phyloP scores from a whole-genome alignment of 2,888 invertebrate genomes.

The Eristalinus aeneus region DNA sequence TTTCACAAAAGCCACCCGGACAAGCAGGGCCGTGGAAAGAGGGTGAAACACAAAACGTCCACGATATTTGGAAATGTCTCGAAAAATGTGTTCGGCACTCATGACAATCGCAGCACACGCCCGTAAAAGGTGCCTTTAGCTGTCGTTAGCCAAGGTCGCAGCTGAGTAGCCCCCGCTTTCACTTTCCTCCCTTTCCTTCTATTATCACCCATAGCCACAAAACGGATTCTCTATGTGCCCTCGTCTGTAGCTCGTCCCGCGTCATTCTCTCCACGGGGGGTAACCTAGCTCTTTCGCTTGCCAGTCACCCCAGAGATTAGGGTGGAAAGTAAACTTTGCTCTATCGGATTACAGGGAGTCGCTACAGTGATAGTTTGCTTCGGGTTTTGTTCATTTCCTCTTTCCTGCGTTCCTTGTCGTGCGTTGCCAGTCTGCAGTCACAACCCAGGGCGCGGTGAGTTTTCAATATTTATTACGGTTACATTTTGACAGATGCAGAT shows the following conservation, averaged over 20 bases:
- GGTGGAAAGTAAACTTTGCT: neutral
- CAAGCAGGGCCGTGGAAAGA: neutral
- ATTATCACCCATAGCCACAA: conserved; percentile 5
- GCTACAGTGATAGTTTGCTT: neutral
- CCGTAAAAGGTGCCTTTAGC: conserved; percentile 28
- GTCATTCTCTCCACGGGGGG: neutral
- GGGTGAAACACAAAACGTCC: neutral
- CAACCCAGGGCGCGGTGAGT: neutral
- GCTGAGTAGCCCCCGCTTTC: neutral
- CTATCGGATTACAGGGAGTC: neutral
- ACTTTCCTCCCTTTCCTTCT: neutral
- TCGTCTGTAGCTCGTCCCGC: neutral
- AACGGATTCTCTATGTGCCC: conserved; percentile 15
- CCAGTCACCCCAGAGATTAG: neutral
- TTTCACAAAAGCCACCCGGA: neutral
- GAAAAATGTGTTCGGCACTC: conserved; percentile 20
- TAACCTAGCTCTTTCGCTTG: neutral
- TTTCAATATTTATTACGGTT: neutral
- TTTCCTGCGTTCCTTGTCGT: neutral
- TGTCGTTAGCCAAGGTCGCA: conserved; percentile 35
- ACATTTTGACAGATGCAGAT: neutral
- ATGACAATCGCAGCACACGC: conserved; percentile 19
- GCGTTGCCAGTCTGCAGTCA: neutral
- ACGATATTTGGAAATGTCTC: neutral
- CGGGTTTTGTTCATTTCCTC: neutral